These are phyloP conservation scores for Melanaphis sacchari DNA, from an alignment of 1,140 invertebrate genomes.

Conservation along the genomic window DNA sequence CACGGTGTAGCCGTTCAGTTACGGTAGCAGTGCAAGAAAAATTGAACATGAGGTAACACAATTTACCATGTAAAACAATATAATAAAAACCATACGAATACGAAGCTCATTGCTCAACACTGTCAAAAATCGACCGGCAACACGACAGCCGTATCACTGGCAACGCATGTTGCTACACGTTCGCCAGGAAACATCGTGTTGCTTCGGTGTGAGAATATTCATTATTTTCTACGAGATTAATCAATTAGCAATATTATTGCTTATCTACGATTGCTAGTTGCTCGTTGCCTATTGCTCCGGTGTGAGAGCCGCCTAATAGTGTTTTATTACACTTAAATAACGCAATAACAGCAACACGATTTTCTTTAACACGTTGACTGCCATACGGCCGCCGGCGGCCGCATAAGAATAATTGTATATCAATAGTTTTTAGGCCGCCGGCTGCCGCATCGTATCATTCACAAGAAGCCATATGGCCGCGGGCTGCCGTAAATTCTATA, in stretches of 20 bases:
- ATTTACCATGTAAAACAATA: too few species aligned
- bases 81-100: neutral
- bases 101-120: neutral
- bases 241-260: slow-evolving; percentile 17
- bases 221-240: slow-evolving; percentile 14
- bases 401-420: too few species aligned
- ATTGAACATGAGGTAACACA: too few species aligned
- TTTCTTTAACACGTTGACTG: neutral
- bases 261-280: slow-evolving; percentile 15
- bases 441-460: too few species aligned
- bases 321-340: slow-evolving; percentile 13
- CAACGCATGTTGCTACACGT: neutral
- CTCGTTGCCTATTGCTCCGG: slow-evolving; percentile 6
- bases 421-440: too few species aligned
- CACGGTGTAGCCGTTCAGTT: too few species aligned
- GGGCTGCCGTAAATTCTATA: too few species aligned
- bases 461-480: too few species aligned
- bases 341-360: neutral
- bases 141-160: neutral
- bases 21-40: too few species aligned
- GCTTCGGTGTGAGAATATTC: slow-evolving; percentile 20
- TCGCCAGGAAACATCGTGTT: slow-evolving; percentile 8
- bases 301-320: neutral
- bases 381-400: too few species aligned
- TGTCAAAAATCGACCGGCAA: slow-evolving; percentile 14